Conservation (phyloP, 1,140 invertebrate genomes). For the Spodoptera litura region DNA sequence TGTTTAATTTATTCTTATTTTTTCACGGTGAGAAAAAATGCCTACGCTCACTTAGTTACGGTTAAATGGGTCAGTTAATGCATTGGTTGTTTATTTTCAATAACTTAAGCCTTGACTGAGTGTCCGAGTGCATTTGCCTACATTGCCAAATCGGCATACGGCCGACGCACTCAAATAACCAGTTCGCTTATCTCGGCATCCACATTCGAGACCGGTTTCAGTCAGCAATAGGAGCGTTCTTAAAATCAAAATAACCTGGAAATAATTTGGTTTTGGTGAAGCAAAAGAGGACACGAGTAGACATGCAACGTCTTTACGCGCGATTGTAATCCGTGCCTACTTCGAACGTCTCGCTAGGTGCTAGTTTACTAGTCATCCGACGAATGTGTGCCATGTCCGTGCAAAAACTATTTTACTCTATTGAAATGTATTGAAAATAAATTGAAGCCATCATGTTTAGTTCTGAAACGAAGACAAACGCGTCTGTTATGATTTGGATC, state of each 20-base stretch:
- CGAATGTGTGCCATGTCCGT: slow-evolving; percentile 30
- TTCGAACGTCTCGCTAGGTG: background rate
- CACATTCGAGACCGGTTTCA: slow-evolving; percentile 57
- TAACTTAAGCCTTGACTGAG: slow-evolving; percentile 53
- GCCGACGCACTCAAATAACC: slow-evolving; percentile 54
- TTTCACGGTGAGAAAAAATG: slow-evolving; percentile 17
- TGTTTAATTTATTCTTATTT: slow-evolving; percentile 41
- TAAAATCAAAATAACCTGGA: slow-evolving; percentile 55
- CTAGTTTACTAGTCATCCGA: slow-evolving; percentile 26
- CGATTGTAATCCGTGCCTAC: slow-evolving; percentile 1
- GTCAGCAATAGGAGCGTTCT: slow-evolving; percentile 50
- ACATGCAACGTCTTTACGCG: slow-evolving; percentile 1
- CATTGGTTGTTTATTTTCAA: slow-evolving; percentile 48
- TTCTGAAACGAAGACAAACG: background rate
- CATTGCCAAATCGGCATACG: slow-evolving; percentile 58
- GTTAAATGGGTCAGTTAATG: slow-evolving; percentile 38
- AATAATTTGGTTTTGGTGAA: slow-evolving; percentile 44
- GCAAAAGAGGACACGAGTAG: background rate
- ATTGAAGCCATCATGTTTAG: slow-evolving; percentile 13
- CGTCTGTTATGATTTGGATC: slow-evolving; percentile 2
- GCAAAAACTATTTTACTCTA: slow-evolving; percentile 27
- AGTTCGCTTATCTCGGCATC: slow-evolving; percentile 60
- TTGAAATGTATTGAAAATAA: slow-evolving; percentile 39
- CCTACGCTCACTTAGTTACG: slow-evolving; percentile 30
- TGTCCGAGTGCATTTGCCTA: slow-evolving; percentile 56